These are phyloP conservation scores for Bombylius major DNA, from an alignment of 2,888 invertebrate genomes.

Conservation along the genomic window DNA sequence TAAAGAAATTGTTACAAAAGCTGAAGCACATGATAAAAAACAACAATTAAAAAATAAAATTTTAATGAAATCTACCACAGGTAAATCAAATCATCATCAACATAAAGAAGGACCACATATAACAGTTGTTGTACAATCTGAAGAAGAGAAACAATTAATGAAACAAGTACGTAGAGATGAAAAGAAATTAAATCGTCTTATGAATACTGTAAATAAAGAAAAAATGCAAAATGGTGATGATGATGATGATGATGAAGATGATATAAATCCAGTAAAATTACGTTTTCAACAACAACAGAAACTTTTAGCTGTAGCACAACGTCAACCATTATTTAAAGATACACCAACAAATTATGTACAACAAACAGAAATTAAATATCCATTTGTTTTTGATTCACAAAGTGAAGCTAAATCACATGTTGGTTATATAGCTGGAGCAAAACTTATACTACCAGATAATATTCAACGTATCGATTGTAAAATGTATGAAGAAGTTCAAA, in stretches of 20 bases:
- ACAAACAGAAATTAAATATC: constrained; percentile 50
- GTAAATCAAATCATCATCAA: constrained; percentile 23
- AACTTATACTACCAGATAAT: constrained; percentile 67
- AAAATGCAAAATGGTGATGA: constrained; percentile 28
- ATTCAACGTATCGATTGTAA: constrained; percentile 58
- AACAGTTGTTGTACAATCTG: constrained; percentile 74
- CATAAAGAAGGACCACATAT: constrained; percentile 45
- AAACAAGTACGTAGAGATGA: constrained; percentile 75
- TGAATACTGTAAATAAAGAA: constrained; percentile 23
- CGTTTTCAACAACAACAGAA: constrained; percentile 30
- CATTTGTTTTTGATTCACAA: constrained; percentile 78
- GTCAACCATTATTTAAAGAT: constrained; percentile 25
- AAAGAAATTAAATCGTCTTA: constrained; percentile 48
- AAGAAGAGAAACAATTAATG: constrained; percentile 61
- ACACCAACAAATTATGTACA: constrained; percentile 26
- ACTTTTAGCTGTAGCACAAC: constrained; percentile 26
- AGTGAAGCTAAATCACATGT: constrained; percentile 47
- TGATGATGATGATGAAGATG: constrained; percentile 30
- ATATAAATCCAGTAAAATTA: constrained; percentile 34
- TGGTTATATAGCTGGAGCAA: constrained; percentile 67
- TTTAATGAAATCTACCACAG: constrained; percentile 3
- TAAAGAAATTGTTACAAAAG: constrained; percentile 37
- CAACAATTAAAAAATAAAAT: constrained; percentile 12
- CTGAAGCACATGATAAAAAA: constrained; percentile 26
- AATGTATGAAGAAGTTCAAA: constrained; percentile 74